Evolutionary conservation across 2,888 invertebrate genomes (phyloP), one percentile per base, ranked within the genome.

Genomic region (Drosophila dives): DNA sequence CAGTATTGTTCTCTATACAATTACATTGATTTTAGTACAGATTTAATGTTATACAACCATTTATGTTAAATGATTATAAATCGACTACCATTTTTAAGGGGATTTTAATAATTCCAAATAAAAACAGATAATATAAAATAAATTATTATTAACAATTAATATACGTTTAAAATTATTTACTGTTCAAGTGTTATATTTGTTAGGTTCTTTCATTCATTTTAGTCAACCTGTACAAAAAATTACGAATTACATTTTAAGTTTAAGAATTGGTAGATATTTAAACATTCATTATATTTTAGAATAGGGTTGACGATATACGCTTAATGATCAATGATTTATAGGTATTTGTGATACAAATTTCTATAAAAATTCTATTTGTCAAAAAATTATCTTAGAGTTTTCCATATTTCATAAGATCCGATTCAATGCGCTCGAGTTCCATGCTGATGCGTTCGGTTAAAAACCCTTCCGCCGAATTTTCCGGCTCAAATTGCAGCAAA

Each of bases 401-500:
- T 10, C 85, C 80, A 60, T 89, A 89, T 34, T 90, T 89, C 61
- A 64, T 74, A 11, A 91, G 45, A 59, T 87, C 86, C 10, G 92
- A 88, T 11, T 91, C 90, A 45, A 92, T 92, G 36, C 90, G 90
- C 36, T 80, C 87, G 15, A 89, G 67, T 17, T 92, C 91, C 72
- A 92, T 82, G 15, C 73, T 65, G 23, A 92, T 89, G 33, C 92
- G 87, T 45, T 91, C 85, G 36, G 80, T 79, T n/a, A 92, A 68
- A 61, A 91, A 90, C 0, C 96, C 96, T 92, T 97, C 97, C 0
- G 96, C 96, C n/a, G 96, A 96, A 60, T 94, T 94, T 0, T 93
- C 92, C 0, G 96, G 96, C 91, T 97, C 97, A 67, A 96, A 94
- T 23, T 96, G 93, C 26, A 97, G 92, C 93, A 95, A 95, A 80